These are phyloP conservation scores for Natator depressus DNA, from an alignment of 2,113 vertebrate genomes.

Conservation along the genomic window DNA sequence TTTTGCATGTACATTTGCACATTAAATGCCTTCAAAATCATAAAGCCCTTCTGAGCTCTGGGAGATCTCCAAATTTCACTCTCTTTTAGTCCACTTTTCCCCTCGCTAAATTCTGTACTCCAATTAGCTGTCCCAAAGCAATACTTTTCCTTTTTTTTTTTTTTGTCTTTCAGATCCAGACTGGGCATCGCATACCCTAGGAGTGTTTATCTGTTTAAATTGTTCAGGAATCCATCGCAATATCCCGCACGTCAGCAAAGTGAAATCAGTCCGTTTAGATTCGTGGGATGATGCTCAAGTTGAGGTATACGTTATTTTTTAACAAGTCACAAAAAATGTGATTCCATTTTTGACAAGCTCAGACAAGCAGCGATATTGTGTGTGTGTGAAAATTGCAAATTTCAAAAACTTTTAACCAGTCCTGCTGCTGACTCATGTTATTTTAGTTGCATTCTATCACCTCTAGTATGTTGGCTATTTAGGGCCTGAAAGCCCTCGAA, in stretches of 20 bases:
- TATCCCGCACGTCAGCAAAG: conserved; percentile 91
- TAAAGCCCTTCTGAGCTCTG: not conserved
- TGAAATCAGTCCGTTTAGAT: conserved; percentile 91
- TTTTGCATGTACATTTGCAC: not conserved
- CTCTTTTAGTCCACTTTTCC: not conserved
- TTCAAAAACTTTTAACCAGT: not conserved
- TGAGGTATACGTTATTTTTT: conserved; percentile 80
- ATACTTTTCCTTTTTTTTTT: not conserved
- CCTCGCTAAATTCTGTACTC: rapidly evolving
- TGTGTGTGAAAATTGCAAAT: not conserved
- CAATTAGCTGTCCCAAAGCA: not conserved
- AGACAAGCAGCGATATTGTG: too few relatives aligned
- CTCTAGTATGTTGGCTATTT: not conserved
- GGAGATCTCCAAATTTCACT: not conserved
- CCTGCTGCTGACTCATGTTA: not conserved
- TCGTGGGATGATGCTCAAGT: conserved; percentile 92
- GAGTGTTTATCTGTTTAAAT: conserved; percentile 93
- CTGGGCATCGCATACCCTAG: conserved; percentile 94
- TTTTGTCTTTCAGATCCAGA: conserved; percentile 86
- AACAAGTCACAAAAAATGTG: too few relatives aligned
- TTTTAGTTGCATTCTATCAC: not conserved
- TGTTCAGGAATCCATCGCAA: conserved; percentile 94
- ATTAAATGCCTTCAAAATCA: not conserved
- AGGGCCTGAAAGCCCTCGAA: not conserved
- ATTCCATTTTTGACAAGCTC: too few relatives aligned